These are phyloP conservation scores for Orthosia cruda DNA, from an alignment of 2,888 invertebrate genomes.

Conservation along the genomic window DNA sequence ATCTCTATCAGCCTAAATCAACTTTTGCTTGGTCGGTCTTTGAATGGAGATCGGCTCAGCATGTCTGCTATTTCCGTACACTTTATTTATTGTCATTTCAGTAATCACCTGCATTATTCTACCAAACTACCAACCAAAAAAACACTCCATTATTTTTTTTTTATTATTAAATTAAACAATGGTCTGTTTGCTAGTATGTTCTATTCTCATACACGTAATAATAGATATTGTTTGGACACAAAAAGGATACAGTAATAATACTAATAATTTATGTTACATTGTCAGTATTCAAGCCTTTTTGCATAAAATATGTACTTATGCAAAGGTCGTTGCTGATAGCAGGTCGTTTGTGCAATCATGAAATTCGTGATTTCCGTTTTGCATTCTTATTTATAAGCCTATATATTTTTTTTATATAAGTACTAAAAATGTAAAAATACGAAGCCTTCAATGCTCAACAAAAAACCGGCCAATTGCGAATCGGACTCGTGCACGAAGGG, in stretches of 20 bases:
- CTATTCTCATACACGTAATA: slow-evolving; percentile 40
- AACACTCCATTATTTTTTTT: slow-evolving; percentile 19
- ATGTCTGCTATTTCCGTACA: too few species aligned
- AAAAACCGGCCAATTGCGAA: too few species aligned
- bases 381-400: neutral
- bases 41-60: too few species aligned
- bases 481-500: too few species aligned
- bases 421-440: neutral
- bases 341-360: slow-evolving; percentile 16
- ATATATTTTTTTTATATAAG: neutral
- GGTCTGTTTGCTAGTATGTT: slow-evolving; percentile 23
- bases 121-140: neutral
- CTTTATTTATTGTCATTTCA: neutral
- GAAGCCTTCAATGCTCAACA: neutral
- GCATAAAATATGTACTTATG: slow-evolving; percentile 48
- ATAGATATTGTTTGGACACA: slow-evolving; percentile 36
- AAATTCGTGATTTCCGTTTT: slow-evolving; percentile 7
- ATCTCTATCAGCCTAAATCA: too few species aligned
- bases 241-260: slow-evolving; percentile 26
- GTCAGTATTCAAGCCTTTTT: slow-evolving; percentile 23
- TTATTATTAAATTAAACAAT: slow-evolving; percentile 35
- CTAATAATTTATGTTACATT: slow-evolving; percentile 5
- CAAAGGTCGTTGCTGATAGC: slow-evolving; percentile 23
- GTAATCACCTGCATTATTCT: neutral
- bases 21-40: too few species aligned